Evolutionary conservation across 1,140 invertebrate genomes (phyloP).

Genomic region (Drosophila yakuba): DNA sequence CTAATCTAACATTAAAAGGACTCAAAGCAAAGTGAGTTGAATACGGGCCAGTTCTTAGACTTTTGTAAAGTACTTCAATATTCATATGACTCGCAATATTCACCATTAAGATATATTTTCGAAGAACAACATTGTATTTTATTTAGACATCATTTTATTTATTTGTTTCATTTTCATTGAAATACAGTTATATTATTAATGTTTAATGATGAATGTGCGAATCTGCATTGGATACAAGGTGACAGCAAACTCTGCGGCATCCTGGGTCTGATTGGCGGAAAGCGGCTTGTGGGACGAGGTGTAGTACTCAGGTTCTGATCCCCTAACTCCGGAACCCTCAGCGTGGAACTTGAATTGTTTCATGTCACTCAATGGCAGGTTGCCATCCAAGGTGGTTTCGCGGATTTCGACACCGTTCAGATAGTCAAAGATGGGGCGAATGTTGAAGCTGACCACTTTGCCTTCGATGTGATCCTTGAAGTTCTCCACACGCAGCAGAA

Average conservation of each 20-base stretch:
- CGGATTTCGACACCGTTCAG: constrained; percentile 55
- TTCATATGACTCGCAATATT: no score
- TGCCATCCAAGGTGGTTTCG: constrained; percentile 77
- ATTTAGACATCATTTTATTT: background rate
- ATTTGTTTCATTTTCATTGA: background rate
- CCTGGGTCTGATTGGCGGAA: constrained; percentile 22
- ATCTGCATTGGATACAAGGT: constrained; percentile 75
- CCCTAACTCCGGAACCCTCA: constrained; percentile 45
- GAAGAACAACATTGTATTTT: no score
- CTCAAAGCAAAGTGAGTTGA: no score
- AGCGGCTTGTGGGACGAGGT: constrained; percentile 39
- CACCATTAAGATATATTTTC: no score
- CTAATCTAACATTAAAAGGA: no score
- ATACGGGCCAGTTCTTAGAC: no score
- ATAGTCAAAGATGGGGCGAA: constrained; percentile 58
- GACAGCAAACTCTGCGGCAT: constrained; percentile 61
- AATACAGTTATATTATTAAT: constrained; percentile 10
- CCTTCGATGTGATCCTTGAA: constrained; percentile 92
- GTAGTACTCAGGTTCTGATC: constrained; percentile 27
- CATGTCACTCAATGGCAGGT: constrained; percentile 57
- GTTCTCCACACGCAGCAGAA: constrained; percentile 95
- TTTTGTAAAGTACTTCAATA: no score
- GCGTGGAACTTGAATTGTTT: constrained; percentile 71
- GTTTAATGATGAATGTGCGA: constrained; percentile 69
- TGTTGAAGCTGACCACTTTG: constrained; percentile 84